These are phyloP conservation scores for Oasisia sp. DNA, from an alignment of 2,888 invertebrate species.

Conservation along the genomic window DNA sequence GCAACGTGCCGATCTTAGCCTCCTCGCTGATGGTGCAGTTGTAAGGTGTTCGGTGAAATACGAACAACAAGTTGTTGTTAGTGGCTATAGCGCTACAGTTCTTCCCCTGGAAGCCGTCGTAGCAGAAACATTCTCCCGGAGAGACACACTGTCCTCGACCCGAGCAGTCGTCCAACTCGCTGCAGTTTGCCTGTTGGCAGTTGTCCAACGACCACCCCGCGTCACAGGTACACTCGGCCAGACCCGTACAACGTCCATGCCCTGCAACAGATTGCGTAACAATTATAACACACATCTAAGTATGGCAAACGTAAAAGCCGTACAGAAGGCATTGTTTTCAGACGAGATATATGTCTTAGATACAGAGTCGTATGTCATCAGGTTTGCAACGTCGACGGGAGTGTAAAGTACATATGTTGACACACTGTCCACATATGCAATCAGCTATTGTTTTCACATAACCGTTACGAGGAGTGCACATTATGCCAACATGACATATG, in stretches of 20 bases:
- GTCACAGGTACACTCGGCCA: neutral
- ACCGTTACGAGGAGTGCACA: too few species aligned
- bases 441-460: too few species aligned
- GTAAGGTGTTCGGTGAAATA: neutral
- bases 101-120: constrained; percentile 93
- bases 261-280: neutral
- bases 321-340: too few species aligned
- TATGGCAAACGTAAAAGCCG: neutral
- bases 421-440: too few species aligned
- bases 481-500: too few species aligned
- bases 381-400: too few species aligned
- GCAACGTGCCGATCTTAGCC: neutral
- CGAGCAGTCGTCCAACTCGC: constrained; percentile 55
- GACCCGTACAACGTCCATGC: neutral
- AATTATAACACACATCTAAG: neutral
- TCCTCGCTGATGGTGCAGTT: neutral
- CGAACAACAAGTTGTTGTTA: neutral
- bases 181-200: neutral
- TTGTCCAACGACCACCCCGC: neutral
- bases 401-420: too few species aligned
- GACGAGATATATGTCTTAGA: too few species aligned
- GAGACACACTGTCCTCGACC: constrained; percentile 62
- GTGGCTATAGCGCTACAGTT: constrained; percentile 80
- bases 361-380: too few species aligned
- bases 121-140: constrained; percentile 76